These are phyloP conservation scores for Leptura quadrifasciata DNA, from an alignment of 2,888 invertebrate genomes.

Conservation along the genomic window DNA sequence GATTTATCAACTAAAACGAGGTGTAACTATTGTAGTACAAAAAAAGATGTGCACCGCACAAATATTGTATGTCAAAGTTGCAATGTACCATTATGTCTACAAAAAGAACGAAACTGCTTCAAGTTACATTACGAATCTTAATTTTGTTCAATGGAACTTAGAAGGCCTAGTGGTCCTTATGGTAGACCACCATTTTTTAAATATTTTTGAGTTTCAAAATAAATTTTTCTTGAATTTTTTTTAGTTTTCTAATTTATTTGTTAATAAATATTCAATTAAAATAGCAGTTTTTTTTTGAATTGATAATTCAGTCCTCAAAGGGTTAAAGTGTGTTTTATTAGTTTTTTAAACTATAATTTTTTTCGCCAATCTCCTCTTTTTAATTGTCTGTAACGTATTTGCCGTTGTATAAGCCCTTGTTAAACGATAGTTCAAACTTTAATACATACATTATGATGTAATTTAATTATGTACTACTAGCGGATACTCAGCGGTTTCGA, in stretches of 20 bases:
- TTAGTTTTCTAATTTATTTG: neutral
- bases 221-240: conserved; percentile 1
- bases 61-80: conserved; percentile 6
- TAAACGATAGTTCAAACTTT: too few relatives aligned
- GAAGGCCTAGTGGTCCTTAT: neutral
- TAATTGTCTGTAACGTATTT: too few relatives aligned
- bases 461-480: too few relatives aligned
- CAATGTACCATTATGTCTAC: conserved; percentile 8
- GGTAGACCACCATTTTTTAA: conserved; percentile 16
- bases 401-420: too few relatives aligned
- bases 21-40: neutral
- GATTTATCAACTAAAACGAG: neutral
- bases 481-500: too few relatives aligned
- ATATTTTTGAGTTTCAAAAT: conserved; percentile 3
- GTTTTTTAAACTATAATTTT: too few relatives aligned
- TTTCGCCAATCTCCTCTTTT: too few relatives aligned
- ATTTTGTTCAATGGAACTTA: neutral
- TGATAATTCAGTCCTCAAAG: conserved; percentile 11
- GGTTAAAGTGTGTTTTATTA: too few relatives aligned
- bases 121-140: conserved; percentile 9
- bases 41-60: conserved; percentile 11
- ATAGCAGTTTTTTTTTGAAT: neutral
- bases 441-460: too few relatives aligned
- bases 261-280: neutral
- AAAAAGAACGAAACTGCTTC: conserved; percentile 8